Base-by-base conservation (phyloP, 2,113 vertebrate genomes). In the Pelodiscus sinensis region DNA sequence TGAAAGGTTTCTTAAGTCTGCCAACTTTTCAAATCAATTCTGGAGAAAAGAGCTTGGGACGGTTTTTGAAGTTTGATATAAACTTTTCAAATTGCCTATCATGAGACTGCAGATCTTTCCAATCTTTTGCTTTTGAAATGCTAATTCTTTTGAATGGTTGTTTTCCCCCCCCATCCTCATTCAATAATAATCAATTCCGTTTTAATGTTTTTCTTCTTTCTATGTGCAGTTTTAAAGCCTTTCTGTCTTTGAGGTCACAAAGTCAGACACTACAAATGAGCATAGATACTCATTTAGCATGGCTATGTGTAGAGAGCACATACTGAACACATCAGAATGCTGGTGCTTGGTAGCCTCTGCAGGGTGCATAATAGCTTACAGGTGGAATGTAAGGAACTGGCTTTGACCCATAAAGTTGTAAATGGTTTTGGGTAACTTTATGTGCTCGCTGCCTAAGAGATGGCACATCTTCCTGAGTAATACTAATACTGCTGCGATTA, bases 1-100 rank as follows among this genome's bases (percentile, higher is more conserved):
- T 93, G 96, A 96, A 96, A 81, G 94, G 96, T 95, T 96, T 97
- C 94, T 96, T 95, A 94, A 97, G 96, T 93, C 92, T 96, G 97
- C 93, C 96, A 97, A 85, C 89, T 95, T 95, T 87, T 88, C 96
- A 89, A 95, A 97, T 96, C 96, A 96, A 54, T 96, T 90, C 35
- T 55, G 80, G 88, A 93, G 96, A 85, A 94, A 96, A 94, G 71
- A 18, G 54, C 92, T 57, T 93, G 6, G 82, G 58, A 85, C 93
- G 79, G 27, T 54, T 85, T 79, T 60, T 51, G 22, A 38, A 90
- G 75, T 93, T 89, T 93, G 92, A 95, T 95, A 94, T 95, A 95
- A 96, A 96, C 91, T 79, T 97, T 92, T 95, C 94, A 87, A 90
- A 82, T 93, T 92, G 94, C 86, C 94, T 95, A 91, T 88, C 78